Base-by-base conservation (phyloP, 2,888 invertebrate genomes). In the Ptychoptera albimana region DNA sequence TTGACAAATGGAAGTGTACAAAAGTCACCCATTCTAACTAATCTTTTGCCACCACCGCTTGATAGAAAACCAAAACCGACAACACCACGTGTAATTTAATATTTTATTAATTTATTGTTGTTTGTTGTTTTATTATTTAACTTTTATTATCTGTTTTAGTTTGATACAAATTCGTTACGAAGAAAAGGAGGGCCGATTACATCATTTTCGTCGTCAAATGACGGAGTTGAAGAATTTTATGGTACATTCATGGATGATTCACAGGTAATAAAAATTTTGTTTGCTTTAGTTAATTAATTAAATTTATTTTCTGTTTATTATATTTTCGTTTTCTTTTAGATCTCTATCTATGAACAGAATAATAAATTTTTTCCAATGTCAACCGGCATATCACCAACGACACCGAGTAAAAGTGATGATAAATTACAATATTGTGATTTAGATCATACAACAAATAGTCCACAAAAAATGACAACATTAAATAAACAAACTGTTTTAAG, bases 361-460 rank as follows among this genome's bases (percentile, higher is more conserved):
- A 23, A 23, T 23, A 23, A 23, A 23, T 23, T 23, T 23, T 3
- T 3, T 23, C 3, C 23, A 7, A 23, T 23, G 10, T 45, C 41
- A 11, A 40, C 37, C 15, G 39, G 45, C 14, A 8, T 45, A 36
- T 41, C 45, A 32, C 45, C 45, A 16, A 37, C 15, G 13, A 45
- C 23, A 7, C 6, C 23, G 12, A 12, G 34, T 9, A 23, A 35
- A 30, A 42, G 30, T 35, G 1, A 49, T 48, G 44, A 58, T 53
- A 56, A 65, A 49, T 62, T 84, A 52, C 88, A 93, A 57, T 93
- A 93, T 66, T 72, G 92, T 49, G 92, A 92, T 64, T 70, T 93
- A 50, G 89, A 88, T 64, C 72, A 63, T 14, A 54, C 61, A 16
- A 65, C 61, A 16, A 65, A 39, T 30, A 45, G 34, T 36, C 16